Evolutionary conservation across 1,140 invertebrate species (phyloP).

Genomic region (Cataglyphis hispanica): DNA sequence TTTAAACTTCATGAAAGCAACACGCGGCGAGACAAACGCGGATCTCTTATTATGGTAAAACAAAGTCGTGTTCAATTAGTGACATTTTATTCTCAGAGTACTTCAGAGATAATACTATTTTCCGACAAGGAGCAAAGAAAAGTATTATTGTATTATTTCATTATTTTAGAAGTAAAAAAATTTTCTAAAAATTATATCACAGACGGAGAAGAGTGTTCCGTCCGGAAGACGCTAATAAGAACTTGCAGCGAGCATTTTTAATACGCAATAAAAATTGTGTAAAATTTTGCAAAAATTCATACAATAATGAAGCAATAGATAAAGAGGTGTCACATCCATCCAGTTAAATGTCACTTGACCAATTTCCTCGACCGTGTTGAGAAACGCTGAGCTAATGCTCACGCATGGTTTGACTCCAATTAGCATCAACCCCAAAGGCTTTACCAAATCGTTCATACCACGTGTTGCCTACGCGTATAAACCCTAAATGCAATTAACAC

Average conservation of each 20-base stretch:
- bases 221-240: not conserved
- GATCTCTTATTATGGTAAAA: not conserved
- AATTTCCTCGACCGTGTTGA: not conserved
- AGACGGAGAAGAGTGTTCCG: not conserved
- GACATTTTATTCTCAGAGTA: not conserved
- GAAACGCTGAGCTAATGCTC: slow-evolving; percentile 17
- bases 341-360: not conserved
- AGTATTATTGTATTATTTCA: not conserved
- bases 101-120: not conserved
- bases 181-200: not conserved
- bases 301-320: not conserved
- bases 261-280: not conserved
- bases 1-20: slow-evolving; percentile 17
- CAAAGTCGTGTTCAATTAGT: not conserved
- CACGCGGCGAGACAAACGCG: not conserved
- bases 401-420: slow-evolving; percentile 38
- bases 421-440: slow-evolving; percentile 8
- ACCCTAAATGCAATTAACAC: slow-evolving; percentile 41
- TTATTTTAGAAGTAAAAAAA: not conserved
- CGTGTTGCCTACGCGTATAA: not conserved
- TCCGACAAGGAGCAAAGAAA: not conserved
- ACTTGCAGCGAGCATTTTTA: no score
- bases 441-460: slow-evolving; percentile 12
- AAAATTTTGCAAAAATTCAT: not conserved
- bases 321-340: not conserved